Conservation (phyloP, 2,888 invertebrate species). For the Drosophila suboccidentalis region DNA sequence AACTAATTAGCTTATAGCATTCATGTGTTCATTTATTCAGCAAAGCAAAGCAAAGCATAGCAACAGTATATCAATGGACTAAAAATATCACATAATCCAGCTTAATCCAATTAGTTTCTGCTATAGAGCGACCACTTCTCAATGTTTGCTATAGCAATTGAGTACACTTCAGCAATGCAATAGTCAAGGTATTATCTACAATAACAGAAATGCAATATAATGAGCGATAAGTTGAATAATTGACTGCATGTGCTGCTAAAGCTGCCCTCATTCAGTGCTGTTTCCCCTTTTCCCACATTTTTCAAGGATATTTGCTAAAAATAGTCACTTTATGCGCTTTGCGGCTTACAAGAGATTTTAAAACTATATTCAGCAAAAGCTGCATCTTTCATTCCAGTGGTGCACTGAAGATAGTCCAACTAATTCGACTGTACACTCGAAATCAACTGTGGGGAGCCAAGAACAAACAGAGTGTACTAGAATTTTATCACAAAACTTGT, state of each 20-base stretch:
- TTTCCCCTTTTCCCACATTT: neutral
- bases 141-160: neutral
- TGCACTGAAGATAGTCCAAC: neutral
- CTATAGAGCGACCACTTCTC: neutral
- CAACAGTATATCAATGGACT: neutral
- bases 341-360: neutral
- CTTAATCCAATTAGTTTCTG: constrained; percentile 6
- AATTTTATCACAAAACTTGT: neutral
- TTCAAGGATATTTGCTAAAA: neutral
- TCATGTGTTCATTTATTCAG: neutral
- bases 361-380: neutral
- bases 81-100: neutral
- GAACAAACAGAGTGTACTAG: neutral
- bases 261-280: neutral
- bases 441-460: constrained; percentile 1
- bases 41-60: too few relatives aligned
- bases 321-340: too few relatives aligned
- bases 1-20: neutral
- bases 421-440: constrained; percentile 8
- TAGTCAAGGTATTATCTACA: neutral
- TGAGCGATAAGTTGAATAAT: neutral
- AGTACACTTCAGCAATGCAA: neutral
- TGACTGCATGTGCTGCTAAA: neutral
- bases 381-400: too few relatives aligned
- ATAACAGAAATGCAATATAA: constrained; percentile 1